Evolutionary conservation across 2,797 vertebrate genomes (phyloP).

Genomic region (Pteropus rufus): DNA sequence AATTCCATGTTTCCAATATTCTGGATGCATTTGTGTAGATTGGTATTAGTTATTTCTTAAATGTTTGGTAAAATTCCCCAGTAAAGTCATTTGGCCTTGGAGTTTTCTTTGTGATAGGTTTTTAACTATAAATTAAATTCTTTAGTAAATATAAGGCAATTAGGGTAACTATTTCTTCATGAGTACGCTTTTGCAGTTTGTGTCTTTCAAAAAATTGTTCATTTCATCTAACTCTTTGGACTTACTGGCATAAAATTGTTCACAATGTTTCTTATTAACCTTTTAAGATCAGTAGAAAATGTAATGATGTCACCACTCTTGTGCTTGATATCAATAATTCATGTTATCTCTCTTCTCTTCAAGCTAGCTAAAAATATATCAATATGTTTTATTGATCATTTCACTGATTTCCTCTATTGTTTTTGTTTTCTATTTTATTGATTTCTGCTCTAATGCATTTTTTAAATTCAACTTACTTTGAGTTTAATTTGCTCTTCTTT

Average conservation of each 20-base stretch:
- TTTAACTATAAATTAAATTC: neutral
- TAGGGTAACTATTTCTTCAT: neutral
- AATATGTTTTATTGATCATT: neutral
- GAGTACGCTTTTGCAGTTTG: neutral
- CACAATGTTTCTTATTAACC: neutral
- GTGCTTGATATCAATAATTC: neutral
- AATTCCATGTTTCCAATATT: neutral
- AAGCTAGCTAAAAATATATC: neutral
- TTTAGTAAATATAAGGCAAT: neutral
- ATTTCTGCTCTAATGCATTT: neutral
- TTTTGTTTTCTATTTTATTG: neutral
- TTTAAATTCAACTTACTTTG: neutral
- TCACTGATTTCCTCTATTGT: neutral
- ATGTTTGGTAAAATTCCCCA: neutral
- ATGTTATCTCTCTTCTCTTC: neutral
- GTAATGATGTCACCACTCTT: neutral
- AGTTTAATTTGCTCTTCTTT: too few species aligned
- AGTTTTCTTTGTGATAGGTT: neutral
- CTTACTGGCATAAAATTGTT: neutral
- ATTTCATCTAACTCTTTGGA: neutral
- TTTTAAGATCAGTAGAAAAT: neutral
- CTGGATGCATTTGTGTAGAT: neutral
- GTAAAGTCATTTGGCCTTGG: neutral
- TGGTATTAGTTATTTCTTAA: neutral
- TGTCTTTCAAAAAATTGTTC: neutral